phyloP scores from a whole-genome alignment of 2,888 invertebrate species.

The Philaethria dido region DNA sequence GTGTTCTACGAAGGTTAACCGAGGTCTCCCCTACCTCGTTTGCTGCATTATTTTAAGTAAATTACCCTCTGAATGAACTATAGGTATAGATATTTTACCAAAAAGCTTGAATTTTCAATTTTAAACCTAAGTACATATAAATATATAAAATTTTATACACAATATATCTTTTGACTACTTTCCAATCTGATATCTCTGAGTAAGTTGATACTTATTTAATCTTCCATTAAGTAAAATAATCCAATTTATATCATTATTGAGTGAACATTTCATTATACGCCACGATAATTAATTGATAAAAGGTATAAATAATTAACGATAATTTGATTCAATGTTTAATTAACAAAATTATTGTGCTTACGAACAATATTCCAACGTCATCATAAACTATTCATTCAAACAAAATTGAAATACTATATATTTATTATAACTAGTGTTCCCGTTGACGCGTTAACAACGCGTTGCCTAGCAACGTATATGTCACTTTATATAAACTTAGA shows the following conservation, averaged over 20 bases:
- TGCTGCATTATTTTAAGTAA: no score
- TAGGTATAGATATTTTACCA: no score
- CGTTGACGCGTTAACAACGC: no score
- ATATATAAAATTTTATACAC: no score
- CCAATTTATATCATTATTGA: not conserved
- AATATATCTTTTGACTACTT: not conserved
- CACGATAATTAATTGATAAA: slow-evolving; percentile 6
- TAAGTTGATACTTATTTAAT: not conserved
- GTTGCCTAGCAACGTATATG: no score
- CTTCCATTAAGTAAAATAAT: not conserved
- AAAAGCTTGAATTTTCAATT: no score
- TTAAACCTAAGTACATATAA: no score
- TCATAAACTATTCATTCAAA: slow-evolving; percentile 79
- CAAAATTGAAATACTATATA: slow-evolving; percentile 77
- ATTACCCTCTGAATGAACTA: no score
- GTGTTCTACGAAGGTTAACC: no score
- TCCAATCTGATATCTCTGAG: not conserved
- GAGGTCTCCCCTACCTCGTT: no score
- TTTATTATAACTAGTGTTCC: no score
- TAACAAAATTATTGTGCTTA: slow-evolving; percentile 76
- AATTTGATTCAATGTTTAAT: slow-evolving; percentile 56
- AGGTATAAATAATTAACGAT: slow-evolving; percentile 29
- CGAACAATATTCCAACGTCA: slow-evolving; percentile 76
- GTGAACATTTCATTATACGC: not conserved
- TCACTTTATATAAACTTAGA: no score